Base-by-base conservation (phyloP, 2,113 vertebrate species). In the Piprites chloris region DNA sequence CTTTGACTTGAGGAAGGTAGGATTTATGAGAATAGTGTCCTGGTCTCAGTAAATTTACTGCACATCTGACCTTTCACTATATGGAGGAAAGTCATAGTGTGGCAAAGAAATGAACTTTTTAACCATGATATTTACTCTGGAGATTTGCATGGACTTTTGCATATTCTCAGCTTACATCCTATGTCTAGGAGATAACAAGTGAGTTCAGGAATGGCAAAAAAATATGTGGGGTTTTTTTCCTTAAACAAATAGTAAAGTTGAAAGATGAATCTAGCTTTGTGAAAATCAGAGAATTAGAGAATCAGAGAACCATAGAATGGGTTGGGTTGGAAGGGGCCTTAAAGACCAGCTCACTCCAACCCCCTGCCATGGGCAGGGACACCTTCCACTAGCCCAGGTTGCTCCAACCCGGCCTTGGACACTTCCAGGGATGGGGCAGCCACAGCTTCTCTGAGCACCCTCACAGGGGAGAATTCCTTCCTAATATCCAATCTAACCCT, bases 331-430 rank as follows among this genome's bases (percentile, higher is more conserved):
- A 47, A 39, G 28, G 9, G 9, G n/a, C 9, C 19, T 53, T n/a
- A n/a, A 12, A 53, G 4, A 8, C 24, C 24, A 18, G 30, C 24
- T 4, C 1, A 1, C 28, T 35, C 4, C 9, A 30, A 4, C 5
- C 11, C 3, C 3, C 20, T 61, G n/a, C n/a, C 30, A 18, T 22
- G 20, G 12, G 9, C 30, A 41, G 53, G 24, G 46, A 47, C 46
- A n/a, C 0, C 6, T 75, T 2, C 53, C 69, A 39, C 13, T 7
- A 0, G 0, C 33, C 24, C 69, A 75, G 20, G 15, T 0, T 9
- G 3, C 6, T 59, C 44, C 61, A 74, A 0, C 28, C 44, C 46
- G 23, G 13, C 33, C 46, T 39, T 24, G 28, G 20, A 3, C 77
- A 67, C 53, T 75, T 5, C 9, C 78, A 89, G 39, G 69, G 20